Conservation (phyloP, 2,888 invertebrate genomes). For the Rosalia funebris region DNA sequence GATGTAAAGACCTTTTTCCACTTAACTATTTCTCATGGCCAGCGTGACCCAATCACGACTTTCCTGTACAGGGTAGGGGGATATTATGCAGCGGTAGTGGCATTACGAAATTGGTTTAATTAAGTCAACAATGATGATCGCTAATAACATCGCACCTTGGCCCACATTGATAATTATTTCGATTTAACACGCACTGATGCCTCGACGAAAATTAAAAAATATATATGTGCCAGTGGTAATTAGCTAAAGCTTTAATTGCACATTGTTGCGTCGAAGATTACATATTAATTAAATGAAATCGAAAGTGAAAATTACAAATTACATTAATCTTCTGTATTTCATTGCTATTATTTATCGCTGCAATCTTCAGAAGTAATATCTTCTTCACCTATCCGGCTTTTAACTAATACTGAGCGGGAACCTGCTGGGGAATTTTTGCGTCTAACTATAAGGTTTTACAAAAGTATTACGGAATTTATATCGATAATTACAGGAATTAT, state of each 20-base stretch:
- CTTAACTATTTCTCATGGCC: not conserved
- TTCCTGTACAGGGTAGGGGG: constrained; percentile 14
- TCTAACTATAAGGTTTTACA: too few species aligned
- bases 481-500: too few species aligned
- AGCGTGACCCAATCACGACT: not conserved
- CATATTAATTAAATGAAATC: constrained; percentile 40
- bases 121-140: constrained; percentile 31
- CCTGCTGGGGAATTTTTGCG: too few species aligned
- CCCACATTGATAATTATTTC: constrained; percentile 54
- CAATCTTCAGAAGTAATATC: not conserved
- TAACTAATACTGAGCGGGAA: too few species aligned
- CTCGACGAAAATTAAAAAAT: constrained; percentile 48
- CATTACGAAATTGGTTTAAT: constrained; percentile 46
- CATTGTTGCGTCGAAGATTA: constrained; percentile 38
- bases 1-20: too few species aligned
- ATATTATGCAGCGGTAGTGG: not conserved
- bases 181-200: constrained; percentile 50
- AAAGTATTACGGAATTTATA: too few species aligned
- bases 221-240: constrained; percentile 37
- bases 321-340: constrained; percentile 12
- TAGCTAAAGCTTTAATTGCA: constrained; percentile 36
- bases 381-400: too few species aligned
- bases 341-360: constrained; percentile 4
- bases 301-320: constrained; percentile 38
- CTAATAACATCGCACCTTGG: constrained; percentile 46